phyloP scores from a whole-genome alignment of 2,888 invertebrate genomes.

The Dichetophora obliterata region DNA sequence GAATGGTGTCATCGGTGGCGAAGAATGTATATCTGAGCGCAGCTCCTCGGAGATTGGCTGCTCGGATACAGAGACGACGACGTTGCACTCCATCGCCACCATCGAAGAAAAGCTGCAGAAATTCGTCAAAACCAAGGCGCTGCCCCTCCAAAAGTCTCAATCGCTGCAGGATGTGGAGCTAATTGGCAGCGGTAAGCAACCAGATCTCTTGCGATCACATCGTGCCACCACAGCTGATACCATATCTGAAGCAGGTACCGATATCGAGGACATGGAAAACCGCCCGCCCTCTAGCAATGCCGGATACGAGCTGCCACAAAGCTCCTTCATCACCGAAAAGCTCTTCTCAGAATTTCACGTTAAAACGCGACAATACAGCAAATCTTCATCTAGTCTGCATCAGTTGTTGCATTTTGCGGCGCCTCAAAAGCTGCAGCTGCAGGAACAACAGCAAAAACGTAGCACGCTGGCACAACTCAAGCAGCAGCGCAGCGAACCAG shows the following conservation, averaged over 20 bases:
- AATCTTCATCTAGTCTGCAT: slow-evolving; percentile 75
- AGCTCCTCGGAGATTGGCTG: slow-evolving; percentile 56
- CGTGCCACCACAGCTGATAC: slow-evolving; percentile 58
- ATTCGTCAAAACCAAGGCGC: slow-evolving; percentile 17
- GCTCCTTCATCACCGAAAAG: slow-evolving; percentile 77
- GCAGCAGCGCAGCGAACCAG: slow-evolving; percentile 35
- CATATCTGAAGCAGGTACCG: slow-evolving; percentile 65
- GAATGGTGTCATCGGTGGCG: slow-evolving; percentile 38
- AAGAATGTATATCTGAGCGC: slow-evolving; percentile 56
- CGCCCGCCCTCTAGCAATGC: slow-evolving; percentile 52
- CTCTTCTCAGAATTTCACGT: slow-evolving; percentile 80
- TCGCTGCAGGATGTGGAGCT: slow-evolving; percentile 68
- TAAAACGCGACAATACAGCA: slow-evolving; percentile 77
- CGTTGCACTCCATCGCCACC: slow-evolving; percentile 51
- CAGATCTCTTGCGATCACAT: slow-evolving; percentile 62
- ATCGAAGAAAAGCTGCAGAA: slow-evolving; percentile 54
- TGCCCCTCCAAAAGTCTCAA: slow-evolving; percentile 65
- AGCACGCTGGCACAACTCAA: slow-evolving; percentile 64
- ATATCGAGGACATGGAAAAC: slow-evolving; percentile 64
- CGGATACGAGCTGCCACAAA: slow-evolving; percentile 38
- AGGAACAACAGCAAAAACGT: slow-evolving; percentile 60
- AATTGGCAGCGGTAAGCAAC: slow-evolving; percentile 60
- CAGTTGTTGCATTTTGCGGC: slow-evolving; percentile 67
- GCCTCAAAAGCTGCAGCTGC: slow-evolving; percentile 72
- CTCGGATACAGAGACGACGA: slow-evolving; percentile 63